Evolutionary conservation across 1,140 invertebrate species (phyloP), one percentile per base, ranked within the genome.

Genomic region (Penaeus japonicus): DNA sequence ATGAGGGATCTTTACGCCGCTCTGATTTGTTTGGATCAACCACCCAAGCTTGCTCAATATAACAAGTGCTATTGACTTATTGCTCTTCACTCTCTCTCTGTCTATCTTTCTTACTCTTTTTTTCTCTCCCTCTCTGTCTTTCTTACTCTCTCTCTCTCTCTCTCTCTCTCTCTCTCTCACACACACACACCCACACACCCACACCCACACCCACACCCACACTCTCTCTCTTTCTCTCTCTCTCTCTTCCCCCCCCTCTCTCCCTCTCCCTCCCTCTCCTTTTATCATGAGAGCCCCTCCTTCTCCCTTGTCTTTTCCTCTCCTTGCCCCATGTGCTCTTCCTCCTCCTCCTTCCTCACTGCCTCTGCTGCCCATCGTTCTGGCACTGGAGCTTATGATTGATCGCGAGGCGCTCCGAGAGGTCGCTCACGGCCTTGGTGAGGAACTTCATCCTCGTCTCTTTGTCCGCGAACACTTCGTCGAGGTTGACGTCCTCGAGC

Each of bases 381-480:
- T 57, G 82, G 32, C 20, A 62, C 30, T 20, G 80, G 0, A 22
- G 0, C 10, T 22, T 12, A 39, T 15, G 35, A 22, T 62, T 22
- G n/a, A 22, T 62, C 30, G 53, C 1, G 2, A 87, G 27, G 4
- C 77, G 24, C 15, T 70, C 85, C 10, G 85, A 87, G n/a, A 87
- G 77, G 85, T 87, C 85, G 62, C 85, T 87, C 35, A 78, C 81
- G 7, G 85, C 81, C 78, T 81, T 87, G 4, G 53, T 81, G 32
- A 87, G 79, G 32, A 87, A 53, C 78, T 80, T 87, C 22, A 59
- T 27, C 47, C 70, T 65, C 15, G 77, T 47, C 32, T 87, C 78
- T 2, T 32, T n/a, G 30, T 84, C 32, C 15, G 18, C 17, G 20
- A 87, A 62, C 12, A 87, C 18, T n/a, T 79, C 75, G 27, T 87